Evolutionary conservation across 1,140 invertebrate genomes (phyloP).

Genomic region (Saccostrea cuccullata): DNA sequence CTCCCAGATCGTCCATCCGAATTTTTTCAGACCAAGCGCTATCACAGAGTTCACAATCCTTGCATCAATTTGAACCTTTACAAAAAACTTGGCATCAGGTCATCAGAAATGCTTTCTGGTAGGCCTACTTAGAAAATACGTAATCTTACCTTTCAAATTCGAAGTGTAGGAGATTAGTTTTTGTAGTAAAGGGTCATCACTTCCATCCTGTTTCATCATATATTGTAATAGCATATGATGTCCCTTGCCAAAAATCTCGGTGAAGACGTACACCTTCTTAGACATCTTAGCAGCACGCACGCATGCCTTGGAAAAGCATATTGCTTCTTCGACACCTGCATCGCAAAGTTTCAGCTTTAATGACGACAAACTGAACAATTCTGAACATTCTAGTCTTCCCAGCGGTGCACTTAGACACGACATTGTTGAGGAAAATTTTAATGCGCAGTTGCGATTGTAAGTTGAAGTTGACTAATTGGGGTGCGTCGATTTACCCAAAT

Average conservation of each 20-base stretch:
- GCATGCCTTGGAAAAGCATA: not conserved
- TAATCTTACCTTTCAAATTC: conserved; percentile 1
- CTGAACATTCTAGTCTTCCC: not conserved
- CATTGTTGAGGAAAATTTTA: not conserved
- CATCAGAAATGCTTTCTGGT: not conserved
- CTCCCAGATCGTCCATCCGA: no score
- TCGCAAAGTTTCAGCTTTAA: conserved; percentile 6
- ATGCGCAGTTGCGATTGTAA: not conserved
- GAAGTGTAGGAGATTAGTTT: not conserved
- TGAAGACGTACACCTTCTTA: not conserved
- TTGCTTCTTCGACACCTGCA: not conserved
- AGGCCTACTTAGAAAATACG: not conserved
- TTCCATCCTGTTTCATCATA: not conserved
- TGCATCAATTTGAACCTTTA: not conserved
- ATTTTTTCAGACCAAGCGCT: no score
- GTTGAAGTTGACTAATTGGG: not conserved
- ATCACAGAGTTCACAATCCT: conserved; percentile 1
- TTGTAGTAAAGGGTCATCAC: not conserved
- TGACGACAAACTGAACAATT: not conserved
- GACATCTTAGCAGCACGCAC: not conserved
- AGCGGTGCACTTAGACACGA: not conserved
- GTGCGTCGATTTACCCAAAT: no score
- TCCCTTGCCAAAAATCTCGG: not conserved
- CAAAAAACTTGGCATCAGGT: not conserved
- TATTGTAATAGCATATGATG: not conserved